Evolutionary conservation across 2,797 vertebrate genomes (phyloP), one percentile per base, ranked within the genome.

Genomic region (Epinephelus awoara): DNA sequence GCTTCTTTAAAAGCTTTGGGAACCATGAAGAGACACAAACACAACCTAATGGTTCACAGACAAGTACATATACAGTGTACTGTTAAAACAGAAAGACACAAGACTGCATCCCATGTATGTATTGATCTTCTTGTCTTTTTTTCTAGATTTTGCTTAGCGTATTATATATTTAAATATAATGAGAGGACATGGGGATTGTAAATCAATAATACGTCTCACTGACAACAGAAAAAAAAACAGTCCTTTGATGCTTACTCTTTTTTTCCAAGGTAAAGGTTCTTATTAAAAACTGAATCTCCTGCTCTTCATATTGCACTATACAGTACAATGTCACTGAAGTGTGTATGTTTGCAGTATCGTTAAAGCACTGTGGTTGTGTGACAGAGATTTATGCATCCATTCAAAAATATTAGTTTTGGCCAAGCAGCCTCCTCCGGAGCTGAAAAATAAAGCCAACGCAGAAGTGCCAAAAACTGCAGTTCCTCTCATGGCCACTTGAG

Each of bases 1-100:
- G 5, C 46, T 29, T 42, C 25, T 82, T 47, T 18, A 59, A 83
- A 84, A 64, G 75, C 78, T 67, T 63, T 82, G 77, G 64, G 61
- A 83, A 72, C 18, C 23, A 44, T 14, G 0, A 13, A 61, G n/a
- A 25, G 6, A 13, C 27, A 75, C 40, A 73, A 25, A 63, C 11
- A 62, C 25, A 19, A 14, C 49, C 9, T 49, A 18, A 46, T 42
- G 23, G 44, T 38, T 64, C 42, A 66, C 21, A 18, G 17, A 57
- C n/a, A 51, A 56, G 19, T 19, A 56, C 21, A 40, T 19, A 47
- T 19, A 63, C 8, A 49, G 49, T 50, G 19, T 46, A 21, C 55
- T 9, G 61, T 4, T 76, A 72, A 61, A 59, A 56, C 21, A 19
- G 44, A 55, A 5, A 56, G 4, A 55, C 6, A 42, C 44, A 40